phyloP scores from a whole-genome alignment of 2,888 invertebrate species.

The Sycophila texana region DNA sequence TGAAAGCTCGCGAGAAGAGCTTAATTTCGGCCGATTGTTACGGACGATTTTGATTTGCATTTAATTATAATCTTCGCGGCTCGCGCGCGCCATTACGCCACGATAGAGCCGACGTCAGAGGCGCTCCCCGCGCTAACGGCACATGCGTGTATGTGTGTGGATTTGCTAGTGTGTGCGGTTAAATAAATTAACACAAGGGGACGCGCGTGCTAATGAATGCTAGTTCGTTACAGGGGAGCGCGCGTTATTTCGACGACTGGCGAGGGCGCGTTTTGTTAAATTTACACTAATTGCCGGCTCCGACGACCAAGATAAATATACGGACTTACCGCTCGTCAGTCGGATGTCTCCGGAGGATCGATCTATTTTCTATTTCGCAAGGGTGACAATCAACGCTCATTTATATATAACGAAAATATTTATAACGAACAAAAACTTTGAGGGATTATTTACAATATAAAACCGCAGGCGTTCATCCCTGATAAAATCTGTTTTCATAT shows the following conservation, averaged over 20 bases:
- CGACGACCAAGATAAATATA: background rate
- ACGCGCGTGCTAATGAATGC: slow-evolving; percentile 46
- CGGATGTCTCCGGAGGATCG: slow-evolving; percentile 23
- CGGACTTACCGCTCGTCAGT: background rate
- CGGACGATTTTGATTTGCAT: slow-evolving; percentile 55
- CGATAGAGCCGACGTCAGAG: background rate
- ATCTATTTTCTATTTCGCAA: too few relatives aligned
- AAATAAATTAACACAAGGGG: slow-evolving; percentile 34
- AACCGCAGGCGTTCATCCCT: too few relatives aligned
- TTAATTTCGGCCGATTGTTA: slow-evolving; percentile 55
- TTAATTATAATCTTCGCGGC: slow-evolving; percentile 39
- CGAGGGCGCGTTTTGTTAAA: slow-evolving; percentile 48
- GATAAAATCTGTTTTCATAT: too few relatives aligned
- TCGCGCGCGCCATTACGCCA: background rate
- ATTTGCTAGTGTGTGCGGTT: background rate
- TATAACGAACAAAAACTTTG: too few relatives aligned
- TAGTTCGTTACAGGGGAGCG: slow-evolving; percentile 47
- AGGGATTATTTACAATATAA: too few relatives aligned
- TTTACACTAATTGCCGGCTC: slow-evolving; percentile 46
- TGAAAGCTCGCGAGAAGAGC: slow-evolving; percentile 51
- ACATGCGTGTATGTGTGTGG: background rate
- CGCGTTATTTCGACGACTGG: slow-evolving; percentile 36
- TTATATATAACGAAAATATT: too few relatives aligned
- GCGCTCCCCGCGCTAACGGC: background rate
- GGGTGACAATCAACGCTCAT: too few relatives aligned